Conservation (phyloP, 2,113 vertebrate genomes). For the Phrynosoma platyrhinos region DNA sequence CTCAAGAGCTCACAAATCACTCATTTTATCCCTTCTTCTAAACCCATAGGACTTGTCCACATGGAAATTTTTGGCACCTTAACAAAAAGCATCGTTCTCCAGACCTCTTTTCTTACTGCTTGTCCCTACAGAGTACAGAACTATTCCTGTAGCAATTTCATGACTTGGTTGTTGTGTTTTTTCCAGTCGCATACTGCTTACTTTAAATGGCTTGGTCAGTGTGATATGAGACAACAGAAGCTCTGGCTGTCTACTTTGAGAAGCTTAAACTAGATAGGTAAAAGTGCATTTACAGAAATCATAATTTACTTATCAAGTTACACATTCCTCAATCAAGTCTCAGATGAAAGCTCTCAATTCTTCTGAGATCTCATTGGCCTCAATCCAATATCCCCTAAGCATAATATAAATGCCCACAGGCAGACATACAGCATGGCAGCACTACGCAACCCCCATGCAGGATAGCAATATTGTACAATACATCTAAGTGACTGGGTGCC, state of each 20-base stretch:
- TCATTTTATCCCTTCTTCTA: background rate
- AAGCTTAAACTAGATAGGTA: too few relatives aligned
- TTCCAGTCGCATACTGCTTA: background rate
- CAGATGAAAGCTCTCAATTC: too few relatives aligned
- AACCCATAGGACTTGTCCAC: background rate
- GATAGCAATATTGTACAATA: too few relatives aligned
- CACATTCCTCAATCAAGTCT: too few relatives aligned
- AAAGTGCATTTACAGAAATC: too few relatives aligned
- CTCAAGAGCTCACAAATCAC: slow-evolving; percentile 8
- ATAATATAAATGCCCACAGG: too few relatives aligned
- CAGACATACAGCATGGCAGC: too few relatives aligned
- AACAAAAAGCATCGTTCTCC: background rate
- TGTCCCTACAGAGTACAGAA: background rate
- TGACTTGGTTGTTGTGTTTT: background rate
- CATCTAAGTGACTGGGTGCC: too few relatives aligned
- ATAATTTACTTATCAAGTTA: too few relatives aligned
- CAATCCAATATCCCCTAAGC: too few relatives aligned
- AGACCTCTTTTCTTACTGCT: background rate
- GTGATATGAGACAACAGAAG: background rate
- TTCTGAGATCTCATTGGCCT: too few relatives aligned
- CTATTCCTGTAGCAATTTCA: background rate
- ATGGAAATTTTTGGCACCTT: background rate
- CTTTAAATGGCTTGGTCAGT: background rate
- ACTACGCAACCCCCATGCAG: too few relatives aligned
- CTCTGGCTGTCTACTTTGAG: background rate